Base-by-base conservation (phyloP, 2,113 vertebrate species). In the Dasypus novemcinctus region DNA sequence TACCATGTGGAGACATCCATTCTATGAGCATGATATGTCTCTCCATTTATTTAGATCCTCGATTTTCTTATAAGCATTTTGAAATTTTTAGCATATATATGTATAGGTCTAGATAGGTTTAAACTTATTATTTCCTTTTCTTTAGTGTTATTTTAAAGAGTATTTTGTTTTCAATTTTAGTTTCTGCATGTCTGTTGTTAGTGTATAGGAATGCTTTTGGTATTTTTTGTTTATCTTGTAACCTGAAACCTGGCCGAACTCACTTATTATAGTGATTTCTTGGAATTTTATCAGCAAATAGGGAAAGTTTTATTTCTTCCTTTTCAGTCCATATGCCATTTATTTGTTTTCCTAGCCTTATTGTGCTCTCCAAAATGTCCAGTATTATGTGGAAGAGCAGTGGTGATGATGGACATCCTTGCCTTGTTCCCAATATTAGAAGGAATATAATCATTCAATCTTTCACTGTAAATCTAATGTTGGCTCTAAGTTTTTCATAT, bases 371-470 rank as follows among this genome's bases (percentile, higher is more conserved):
- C 25, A 27, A 20, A 46, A 43, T 3, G 18, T 64, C 66, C 12
- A 41, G 66, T 38, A 31, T 8, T 29, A 9, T 29, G 66, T 4
- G 14, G 17, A 9, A 1, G 20, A 20, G 10, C 4, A 15, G 14
- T 1, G 1, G 11, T 33, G 7, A 88, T 7, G 31, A 10, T 2
- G 7, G 12, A 1, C 14, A 3, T 33, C 2, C 1, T 59, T 25
- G 46, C 25, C 4, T 27, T 74, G 2, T 23, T 57, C 20, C 23
- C 49, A 21, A 25, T 72, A 20, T 10, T 13, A 49, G n/a, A 27
- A 41, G 11, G 57, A 57, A 75, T 59, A 21, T 59, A 20, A 7
- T 1, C 5, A 0, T 25, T 38, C 3, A 9, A 21, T 29, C 17
- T 63, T 64, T 54, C 18, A 21, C 20, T 33, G 1, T 1, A 8